A percentile compares a stretch with the other conserved stretches of the same genome.
Evolutionary conservation across 2,113 vertebrate species (phyloP).

Genomic region (Scolopax mira): DNA sequence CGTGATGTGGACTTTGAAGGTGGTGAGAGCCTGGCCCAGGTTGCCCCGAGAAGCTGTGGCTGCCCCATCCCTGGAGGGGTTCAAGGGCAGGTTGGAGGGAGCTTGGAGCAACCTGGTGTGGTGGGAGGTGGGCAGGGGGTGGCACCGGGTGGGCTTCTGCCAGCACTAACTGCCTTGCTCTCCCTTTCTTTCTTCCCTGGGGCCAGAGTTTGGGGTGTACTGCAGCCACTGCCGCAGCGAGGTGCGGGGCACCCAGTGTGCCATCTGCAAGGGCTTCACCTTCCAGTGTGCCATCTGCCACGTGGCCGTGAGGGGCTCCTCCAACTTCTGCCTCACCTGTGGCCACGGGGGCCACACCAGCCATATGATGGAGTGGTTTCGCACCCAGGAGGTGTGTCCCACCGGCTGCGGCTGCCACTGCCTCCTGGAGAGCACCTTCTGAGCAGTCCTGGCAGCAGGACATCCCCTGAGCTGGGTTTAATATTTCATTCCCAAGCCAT

Average conservation of each 20-base stretch:
- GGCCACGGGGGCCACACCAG: slow-evolving; percentile 94
- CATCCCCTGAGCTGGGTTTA: accelerated
- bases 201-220: slow-evolving; percentile 91
- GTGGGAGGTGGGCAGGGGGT: not conserved
- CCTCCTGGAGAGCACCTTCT: slow-evolving; percentile 93
- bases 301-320: slow-evolving; percentile 92
- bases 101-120: not conserved
- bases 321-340: slow-evolving; percentile 97
- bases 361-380: slow-evolving; percentile 99
- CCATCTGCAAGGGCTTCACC: slow-evolving; percentile 92
- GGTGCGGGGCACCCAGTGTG: slow-evolving; percentile 90
- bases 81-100: not conserved
- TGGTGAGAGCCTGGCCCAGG: not conserved
- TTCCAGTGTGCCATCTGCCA: slow-evolving; percentile 98
- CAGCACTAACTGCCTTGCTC: not conserved
- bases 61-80: not conserved
- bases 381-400: slow-evolving; percentile 93
- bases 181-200: not conserved
- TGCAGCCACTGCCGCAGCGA: slow-evolving; percentile 96
- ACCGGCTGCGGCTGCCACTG: slow-evolving; percentile 96
- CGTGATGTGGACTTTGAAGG: accelerated
- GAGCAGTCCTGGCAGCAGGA: not conserved
- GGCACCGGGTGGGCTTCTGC: accelerated
- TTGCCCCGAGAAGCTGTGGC: not conserved
- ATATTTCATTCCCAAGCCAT: not conserved